Percentiles rank a stretch among this genome's conserved stretches.
Conservation (phyloP, 2,113 vertebrate genomes). For the Ochotona princeps region DNA sequence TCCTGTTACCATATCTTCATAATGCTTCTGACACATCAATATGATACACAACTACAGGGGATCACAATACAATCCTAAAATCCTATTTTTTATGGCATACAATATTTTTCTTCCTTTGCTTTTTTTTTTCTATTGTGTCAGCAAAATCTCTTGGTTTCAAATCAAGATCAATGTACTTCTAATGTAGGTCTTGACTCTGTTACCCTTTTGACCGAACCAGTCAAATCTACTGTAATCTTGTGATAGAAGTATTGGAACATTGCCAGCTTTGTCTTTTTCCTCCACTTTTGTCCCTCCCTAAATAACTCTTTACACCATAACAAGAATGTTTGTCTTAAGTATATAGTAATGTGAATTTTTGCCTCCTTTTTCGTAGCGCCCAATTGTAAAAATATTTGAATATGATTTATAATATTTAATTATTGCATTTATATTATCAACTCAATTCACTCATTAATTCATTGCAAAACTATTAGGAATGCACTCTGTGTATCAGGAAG, state of each 20-base stretch:
- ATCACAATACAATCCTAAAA: background rate
- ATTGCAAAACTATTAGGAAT: conserved; percentile 44
- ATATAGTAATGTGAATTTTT: background rate
- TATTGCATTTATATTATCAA: background rate
- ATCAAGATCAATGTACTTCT: background rate
- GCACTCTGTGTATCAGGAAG: background rate
- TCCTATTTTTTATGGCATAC: background rate
- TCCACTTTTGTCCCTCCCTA: background rate
- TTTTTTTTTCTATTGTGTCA: background rate
- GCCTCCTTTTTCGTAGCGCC: background rate
- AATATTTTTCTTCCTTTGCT: background rate
- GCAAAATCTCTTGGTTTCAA: background rate
- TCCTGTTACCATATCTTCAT: background rate
- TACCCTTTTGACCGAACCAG: background rate
- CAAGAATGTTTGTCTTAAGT: background rate
- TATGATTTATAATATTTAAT: background rate
- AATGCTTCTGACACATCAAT: background rate
- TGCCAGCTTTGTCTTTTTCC: background rate
- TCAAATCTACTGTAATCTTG: background rate
- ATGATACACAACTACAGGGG: background rate
- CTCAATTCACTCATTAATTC: background rate
- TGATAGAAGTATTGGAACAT: background rate
- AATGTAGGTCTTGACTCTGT: background rate
- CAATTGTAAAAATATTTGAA: background rate
- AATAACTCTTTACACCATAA: background rate